Conservation (phyloP, 2,113 vertebrate genomes). For the Thermophis baileyi region DNA sequence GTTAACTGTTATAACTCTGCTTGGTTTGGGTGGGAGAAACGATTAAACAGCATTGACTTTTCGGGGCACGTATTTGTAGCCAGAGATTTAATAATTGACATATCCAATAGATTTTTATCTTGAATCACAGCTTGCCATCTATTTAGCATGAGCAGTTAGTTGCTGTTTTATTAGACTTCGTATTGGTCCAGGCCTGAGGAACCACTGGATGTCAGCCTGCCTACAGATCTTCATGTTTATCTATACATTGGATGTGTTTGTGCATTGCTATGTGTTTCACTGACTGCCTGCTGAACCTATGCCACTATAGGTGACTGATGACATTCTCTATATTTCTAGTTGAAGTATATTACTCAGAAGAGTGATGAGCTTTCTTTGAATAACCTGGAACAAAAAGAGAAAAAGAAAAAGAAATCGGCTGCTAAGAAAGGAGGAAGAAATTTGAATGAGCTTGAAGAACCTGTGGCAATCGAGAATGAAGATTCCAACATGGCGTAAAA, state of each 20-base stretch:
- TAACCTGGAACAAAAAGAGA: conserved; percentile 64
- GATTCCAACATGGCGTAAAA: conserved; percentile 53
- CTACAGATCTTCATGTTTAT: background rate
- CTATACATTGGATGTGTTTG: background rate
- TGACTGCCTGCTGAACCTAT: background rate
- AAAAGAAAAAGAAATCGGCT: conserved; percentile 56
- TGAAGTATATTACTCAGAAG: conserved; percentile 60
- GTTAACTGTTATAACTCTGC: background rate
- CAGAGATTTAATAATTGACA: background rate
- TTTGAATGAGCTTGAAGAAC: conserved; percentile 31
- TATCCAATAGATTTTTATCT: background rate
- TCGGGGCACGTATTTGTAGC: background rate
- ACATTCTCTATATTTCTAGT: conserved; percentile 44
- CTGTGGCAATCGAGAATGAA: conserved; percentile 46
- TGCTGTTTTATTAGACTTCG: background rate
- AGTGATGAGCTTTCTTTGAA: conserved; percentile 57
- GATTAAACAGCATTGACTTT: background rate
- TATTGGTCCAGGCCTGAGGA: background rate
- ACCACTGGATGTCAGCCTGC: background rate
- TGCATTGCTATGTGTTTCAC: background rate
- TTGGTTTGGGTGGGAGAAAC: background rate
- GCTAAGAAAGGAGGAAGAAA: conserved; percentile 39
- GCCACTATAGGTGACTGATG: conserved; percentile 1
- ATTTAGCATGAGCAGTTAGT: background rate
- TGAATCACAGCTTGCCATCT: background rate